Evolutionary conservation across 2,888 invertebrate species (phyloP).

Genomic region (Drosophila kanekoi): DNA sequence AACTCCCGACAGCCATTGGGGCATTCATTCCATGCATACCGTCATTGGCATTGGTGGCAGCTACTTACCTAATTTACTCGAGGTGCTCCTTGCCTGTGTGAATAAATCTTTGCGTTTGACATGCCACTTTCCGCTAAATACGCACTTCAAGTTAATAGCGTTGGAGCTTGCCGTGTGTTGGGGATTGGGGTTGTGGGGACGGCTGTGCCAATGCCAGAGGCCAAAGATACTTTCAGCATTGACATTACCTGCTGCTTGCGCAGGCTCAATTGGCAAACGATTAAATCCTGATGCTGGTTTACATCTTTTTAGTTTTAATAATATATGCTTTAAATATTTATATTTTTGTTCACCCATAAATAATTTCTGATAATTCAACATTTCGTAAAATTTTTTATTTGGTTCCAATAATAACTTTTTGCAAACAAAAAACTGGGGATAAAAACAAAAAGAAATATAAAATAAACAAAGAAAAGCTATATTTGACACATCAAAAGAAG

Average conservation of each 20-base stretch:
- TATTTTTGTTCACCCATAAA: no score
- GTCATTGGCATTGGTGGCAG: conserved; percentile 58
- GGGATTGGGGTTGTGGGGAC: neutral
- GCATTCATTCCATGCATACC: conserved; percentile 52
- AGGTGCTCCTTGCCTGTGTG: conserved; percentile 47
- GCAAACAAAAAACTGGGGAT: no score
- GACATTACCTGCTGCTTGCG: conserved; percentile 8
- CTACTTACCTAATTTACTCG: conserved; percentile 71
- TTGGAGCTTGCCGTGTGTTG: neutral
- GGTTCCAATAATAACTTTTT: no score
- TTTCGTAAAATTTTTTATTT: no score
- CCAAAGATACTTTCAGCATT: conserved; percentile 2
- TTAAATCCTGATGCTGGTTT: conserved; percentile 14
- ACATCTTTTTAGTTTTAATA: no score
- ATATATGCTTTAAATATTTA: no score
- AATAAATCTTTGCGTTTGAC: conserved; percentile 74
- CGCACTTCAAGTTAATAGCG: conserved; percentile 60
- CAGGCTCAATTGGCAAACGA: conserved; percentile 50
- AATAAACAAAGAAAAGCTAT: no score
- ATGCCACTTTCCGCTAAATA: conserved; percentile 69
- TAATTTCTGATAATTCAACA: no score
- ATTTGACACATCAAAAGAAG: no score
- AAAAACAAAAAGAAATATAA: no score
- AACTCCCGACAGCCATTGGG: neutral
- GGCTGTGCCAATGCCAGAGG: neutral